phyloP scores from a whole-genome alignment of 2,113 vertebrate genomes.

The Mormyrus lacerda region DNA sequence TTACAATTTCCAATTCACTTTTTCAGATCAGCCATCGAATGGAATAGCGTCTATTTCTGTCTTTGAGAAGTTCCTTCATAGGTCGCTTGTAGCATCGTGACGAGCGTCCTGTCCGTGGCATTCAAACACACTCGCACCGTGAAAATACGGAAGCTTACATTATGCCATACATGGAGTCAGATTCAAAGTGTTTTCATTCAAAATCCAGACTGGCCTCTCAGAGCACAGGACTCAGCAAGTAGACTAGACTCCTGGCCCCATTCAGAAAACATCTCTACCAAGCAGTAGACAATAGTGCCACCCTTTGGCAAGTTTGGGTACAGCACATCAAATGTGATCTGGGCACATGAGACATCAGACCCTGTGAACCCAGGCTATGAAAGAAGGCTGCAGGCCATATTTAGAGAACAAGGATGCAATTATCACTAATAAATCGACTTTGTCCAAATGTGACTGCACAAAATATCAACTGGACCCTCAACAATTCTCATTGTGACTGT shows the following conservation, averaged over 20 bases:
- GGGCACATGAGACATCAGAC: background rate
- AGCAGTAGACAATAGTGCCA: conserved; percentile 30
- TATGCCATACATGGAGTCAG: background rate
- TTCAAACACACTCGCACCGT: background rate
- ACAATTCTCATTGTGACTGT: background rate
- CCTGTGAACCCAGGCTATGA: background rate
- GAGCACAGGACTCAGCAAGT: background rate
- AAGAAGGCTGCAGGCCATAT: background rate
- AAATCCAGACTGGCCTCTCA: conserved; percentile 6
- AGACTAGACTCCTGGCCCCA: background rate
- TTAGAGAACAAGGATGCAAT: background rate
- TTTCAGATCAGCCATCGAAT: background rate
- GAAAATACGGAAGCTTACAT: background rate
- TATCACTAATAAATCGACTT: background rate
- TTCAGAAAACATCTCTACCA: conserved; percentile 12
- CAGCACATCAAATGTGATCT: background rate
- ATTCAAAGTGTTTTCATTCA: conserved; percentile 20
- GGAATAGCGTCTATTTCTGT: background rate
- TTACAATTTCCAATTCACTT: background rate
- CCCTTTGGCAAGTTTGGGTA: conserved; percentile 2
- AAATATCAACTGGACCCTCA: background rate
- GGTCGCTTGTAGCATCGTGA: background rate
- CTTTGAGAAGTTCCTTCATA: background rate
- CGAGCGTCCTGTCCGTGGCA: background rate
- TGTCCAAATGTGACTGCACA: background rate